These are phyloP conservation scores for Alviniconcha marisindica DNA, from an alignment of 1,140 invertebrate species.

Conservation along the genomic window DNA sequence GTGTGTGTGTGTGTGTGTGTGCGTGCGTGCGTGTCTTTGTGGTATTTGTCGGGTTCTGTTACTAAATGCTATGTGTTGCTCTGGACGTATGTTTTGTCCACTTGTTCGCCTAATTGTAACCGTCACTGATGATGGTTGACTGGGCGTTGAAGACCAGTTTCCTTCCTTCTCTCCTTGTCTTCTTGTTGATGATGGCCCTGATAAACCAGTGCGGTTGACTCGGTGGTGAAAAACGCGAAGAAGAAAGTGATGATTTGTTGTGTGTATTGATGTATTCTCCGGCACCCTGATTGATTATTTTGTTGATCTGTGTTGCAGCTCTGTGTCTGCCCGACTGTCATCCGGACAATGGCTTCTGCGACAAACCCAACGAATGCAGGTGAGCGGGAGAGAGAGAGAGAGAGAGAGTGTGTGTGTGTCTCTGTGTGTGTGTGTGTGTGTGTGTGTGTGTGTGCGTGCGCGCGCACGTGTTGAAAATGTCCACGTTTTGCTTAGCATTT, in stretches of 20 bases:
- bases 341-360: conserved; percentile 91
- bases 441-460: background rate
- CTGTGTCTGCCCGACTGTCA: conserved; percentile 94
- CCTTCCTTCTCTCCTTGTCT: conserved; percentile 11
- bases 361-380: conserved; percentile 94
- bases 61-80: too few relatives aligned
- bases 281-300: background rate
- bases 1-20: too few relatives aligned
- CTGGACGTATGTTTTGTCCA: too few relatives aligned
- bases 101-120: too few relatives aligned
- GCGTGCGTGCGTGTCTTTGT: too few relatives aligned
- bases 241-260: background rate
- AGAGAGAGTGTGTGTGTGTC: conserved; percentile 72
- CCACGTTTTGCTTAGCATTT: background rate
- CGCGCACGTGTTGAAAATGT: background rate
- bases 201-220: background rate
- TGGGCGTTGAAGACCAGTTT: background rate
- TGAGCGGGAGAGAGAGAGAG: too few relatives aligned
- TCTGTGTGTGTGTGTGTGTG: background rate
- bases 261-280: background rate
- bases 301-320: conserved; percentile 78
- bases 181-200: background rate
- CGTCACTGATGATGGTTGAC: background rate
- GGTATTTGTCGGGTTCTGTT: too few relatives aligned
- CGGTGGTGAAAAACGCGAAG: background rate